Evolutionary conservation across 2,113 vertebrate species (phyloP).

Genomic region (Channa maculata): DNA sequence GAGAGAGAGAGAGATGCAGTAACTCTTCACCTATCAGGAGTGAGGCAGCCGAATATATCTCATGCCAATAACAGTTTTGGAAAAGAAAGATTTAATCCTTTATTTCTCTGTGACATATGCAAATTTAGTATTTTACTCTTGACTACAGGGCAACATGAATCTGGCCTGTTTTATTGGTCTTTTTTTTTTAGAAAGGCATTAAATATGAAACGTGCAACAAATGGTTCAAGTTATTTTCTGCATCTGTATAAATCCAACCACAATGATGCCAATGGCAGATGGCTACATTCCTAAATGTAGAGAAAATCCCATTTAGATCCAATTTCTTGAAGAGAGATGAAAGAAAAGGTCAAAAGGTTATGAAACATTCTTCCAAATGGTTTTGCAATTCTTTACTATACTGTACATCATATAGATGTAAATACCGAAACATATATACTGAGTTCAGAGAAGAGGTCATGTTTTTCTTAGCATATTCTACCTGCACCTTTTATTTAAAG

Average conservation of each 20-base stretch:
- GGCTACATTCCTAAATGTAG: conserved; percentile 34
- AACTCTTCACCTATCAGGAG: conserved; percentile 36
- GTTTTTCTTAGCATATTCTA: conserved; percentile 1
- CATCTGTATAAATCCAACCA: conserved; percentile 47
- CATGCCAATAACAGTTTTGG: conserved; percentile 34
- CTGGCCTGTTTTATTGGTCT: conserved; percentile 43
- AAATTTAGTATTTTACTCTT: conserved; percentile 43
- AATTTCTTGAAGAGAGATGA: conserved; percentile 25
- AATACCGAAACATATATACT: not conserved
- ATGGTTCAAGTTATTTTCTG: conserved; percentile 55
- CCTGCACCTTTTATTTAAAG: conserved; percentile 33
- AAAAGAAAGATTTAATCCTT: conserved; percentile 53
- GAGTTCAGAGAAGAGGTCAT: not conserved
- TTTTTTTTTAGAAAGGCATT: conserved; percentile 7
- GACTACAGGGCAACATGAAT: conserved; percentile 55
- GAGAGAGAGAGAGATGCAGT: not conserved
- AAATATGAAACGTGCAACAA: conserved; percentile 58
- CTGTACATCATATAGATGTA: not conserved
- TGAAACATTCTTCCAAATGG: not conserved
- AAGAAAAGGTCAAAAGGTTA: conserved; percentile 50
- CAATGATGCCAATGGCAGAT: conserved; percentile 39
- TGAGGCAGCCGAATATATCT: conserved; percentile 47
- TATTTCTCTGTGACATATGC: conserved; percentile 15
- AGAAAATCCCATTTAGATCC: conserved; percentile 51
- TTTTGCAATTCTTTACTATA: not conserved